Evolutionary conservation across 92 coral and sea anemone species (phyloP).

Genomic region (Isaurus tuberculatus): DNA sequence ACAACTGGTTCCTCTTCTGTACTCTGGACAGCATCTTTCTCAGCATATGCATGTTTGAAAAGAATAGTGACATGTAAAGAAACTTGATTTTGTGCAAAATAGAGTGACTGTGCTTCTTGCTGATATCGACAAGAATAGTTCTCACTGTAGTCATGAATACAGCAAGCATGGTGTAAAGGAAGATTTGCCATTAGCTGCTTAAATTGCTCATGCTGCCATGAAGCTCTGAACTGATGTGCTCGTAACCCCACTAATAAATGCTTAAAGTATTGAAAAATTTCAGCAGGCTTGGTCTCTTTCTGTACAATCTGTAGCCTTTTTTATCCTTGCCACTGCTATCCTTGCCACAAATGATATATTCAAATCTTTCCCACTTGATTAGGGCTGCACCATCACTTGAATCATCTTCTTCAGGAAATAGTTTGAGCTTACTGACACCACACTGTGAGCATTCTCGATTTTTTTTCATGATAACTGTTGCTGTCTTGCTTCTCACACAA

Average conservation of each 20-base stretch:
- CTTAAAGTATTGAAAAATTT: constrained; percentile 14
- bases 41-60: constrained; percentile 17
- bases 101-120: constrained; percentile 21
- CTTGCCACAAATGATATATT: constrained; percentile 46
- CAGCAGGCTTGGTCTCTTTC: no score
- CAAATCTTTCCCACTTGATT: constrained; percentile 47
- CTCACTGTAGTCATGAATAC: constrained; percentile 33
- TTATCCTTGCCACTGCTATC: constrained; percentile 12
- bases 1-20: constrained; percentile 20
- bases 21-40: constrained; percentile 29
- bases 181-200: constrained; percentile 29
- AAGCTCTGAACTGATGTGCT: constrained; percentile 48
- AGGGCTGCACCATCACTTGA: constrained; percentile 10
- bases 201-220: constrained; percentile 46
- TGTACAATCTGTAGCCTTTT: constrained; percentile 31
- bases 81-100: constrained; percentile 34
- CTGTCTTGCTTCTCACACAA: constrained; percentile 27
- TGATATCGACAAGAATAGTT: constrained; percentile 32
- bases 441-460: constrained; percentile 6
- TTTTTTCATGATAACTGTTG: constrained; percentile 17
- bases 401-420: constrained; percentile 29
- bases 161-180: constrained; percentile 34
- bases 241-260: constrained; percentile 12
- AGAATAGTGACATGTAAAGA: constrained; percentile 37
- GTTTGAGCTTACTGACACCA: constrained; percentile 9